phyloP scores from a whole-genome alignment of 2,888 invertebrate genomes.

The Lasioglossum zephyrum region DNA sequence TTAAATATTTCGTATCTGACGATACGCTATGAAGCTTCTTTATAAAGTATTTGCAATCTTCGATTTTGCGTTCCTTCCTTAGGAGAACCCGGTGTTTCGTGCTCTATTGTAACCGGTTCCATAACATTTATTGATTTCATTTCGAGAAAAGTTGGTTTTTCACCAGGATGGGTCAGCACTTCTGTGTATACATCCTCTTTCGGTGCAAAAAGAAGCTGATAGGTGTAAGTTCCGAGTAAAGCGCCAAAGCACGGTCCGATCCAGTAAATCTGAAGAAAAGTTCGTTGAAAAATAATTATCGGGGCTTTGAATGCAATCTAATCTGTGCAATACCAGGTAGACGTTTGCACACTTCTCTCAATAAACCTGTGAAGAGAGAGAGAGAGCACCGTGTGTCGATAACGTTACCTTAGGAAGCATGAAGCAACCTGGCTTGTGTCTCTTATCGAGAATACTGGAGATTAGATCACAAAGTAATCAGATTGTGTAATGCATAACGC shows the following conservation, averaged over 20 bases:
- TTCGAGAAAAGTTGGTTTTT: constrained; percentile 4
- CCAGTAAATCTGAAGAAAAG: constrained; percentile 87
- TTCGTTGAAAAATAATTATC: constrained; percentile 9
- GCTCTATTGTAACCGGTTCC: not conserved
- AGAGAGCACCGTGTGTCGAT: constrained; percentile 11
- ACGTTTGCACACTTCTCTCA: constrained; percentile 43
- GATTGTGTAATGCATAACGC: constrained; percentile 21
- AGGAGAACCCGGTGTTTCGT: not conserved
- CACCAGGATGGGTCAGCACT: not conserved
- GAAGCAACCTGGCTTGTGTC: not conserved
- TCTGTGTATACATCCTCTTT: constrained; percentile 17
- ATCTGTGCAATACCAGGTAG: constrained; percentile 25
- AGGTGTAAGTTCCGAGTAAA: constrained; percentile 84
- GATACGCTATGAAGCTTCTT: not conserved
- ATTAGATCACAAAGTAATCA: constrained; percentile 14
- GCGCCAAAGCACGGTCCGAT: constrained; percentile 86
- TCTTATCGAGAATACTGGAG: constrained; percentile 32
- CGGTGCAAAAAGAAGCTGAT: constrained; percentile 76
- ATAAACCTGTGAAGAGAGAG: not conserved
- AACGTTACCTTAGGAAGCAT: constrained; percentile 12
- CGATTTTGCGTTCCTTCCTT: not conserved
- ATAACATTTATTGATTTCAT: constrained; percentile 19
- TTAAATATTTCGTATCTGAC: not conserved
- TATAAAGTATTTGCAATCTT: constrained; percentile 18
- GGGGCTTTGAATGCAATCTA: constrained; percentile 33